A percentile compares a stretch with the other conserved stretches of the same genome.
phyloP scores from a whole-genome alignment of 2,888 invertebrate species.

The Macrophya annulata region DNA sequence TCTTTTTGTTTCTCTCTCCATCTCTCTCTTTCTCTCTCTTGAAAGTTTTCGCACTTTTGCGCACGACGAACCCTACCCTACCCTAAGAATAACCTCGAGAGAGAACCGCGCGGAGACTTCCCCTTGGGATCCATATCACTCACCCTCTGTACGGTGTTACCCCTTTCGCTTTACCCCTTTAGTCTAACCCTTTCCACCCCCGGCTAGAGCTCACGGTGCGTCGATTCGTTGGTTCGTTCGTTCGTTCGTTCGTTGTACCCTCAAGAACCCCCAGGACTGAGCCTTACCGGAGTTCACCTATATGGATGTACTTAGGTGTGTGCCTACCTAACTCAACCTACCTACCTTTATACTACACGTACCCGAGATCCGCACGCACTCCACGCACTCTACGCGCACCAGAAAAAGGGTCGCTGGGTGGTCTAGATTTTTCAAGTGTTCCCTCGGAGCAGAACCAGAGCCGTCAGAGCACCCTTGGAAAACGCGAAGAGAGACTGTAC shows the following conservation, averaged over 20 bases:
- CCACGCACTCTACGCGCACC: constrained; percentile 56
- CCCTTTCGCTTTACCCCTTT: constrained; percentile 45
- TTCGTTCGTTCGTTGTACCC: constrained; percentile 24
- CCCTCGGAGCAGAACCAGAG: constrained; percentile 61
- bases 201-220: constrained; percentile 34
- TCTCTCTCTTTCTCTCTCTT: constrained; percentile 57
- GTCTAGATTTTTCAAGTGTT: constrained; percentile 75
- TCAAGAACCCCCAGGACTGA: constrained; percentile 24
- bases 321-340: constrained; percentile 13
- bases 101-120: constrained; percentile 58
- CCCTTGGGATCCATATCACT: constrained; percentile 69
- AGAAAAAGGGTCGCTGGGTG: constrained; percentile 76
- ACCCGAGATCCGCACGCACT: constrained; percentile 56
- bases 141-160: constrained; percentile 41
- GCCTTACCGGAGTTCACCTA: constrained; percentile 30
- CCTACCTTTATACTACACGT: constrained; percentile 41
- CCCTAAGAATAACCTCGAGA: constrained; percentile 72
- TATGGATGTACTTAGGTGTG: constrained; percentile 27
- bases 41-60: constrained; percentile 73
- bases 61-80: constrained; percentile 72
- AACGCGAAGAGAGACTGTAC: constrained; percentile 22
- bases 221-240: constrained; percentile 17
- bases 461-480: constrained; percentile 64
- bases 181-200: constrained; percentile 43
- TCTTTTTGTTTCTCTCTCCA: not conserved